Evolutionary conservation across 2,797 vertebrate species (phyloP).

Genomic region (Philypnodon macrostomus): DNA sequence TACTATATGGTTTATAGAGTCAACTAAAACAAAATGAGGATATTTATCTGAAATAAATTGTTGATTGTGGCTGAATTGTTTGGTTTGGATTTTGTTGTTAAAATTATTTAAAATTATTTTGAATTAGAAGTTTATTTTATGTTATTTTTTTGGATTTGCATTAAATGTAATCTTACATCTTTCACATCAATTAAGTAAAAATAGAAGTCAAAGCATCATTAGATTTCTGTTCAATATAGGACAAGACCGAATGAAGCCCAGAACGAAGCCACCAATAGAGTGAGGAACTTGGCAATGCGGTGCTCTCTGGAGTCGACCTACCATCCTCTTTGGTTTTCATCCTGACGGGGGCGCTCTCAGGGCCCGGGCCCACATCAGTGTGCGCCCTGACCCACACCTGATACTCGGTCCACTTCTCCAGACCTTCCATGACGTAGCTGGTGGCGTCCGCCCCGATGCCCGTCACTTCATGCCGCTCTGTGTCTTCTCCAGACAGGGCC

Average conservation of each 20-base stretch:
- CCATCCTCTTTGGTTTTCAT: constrained; percentile 96
- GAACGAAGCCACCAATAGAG: constrained; percentile 18
- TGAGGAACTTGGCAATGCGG: constrained; percentile 17
- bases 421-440: constrained; percentile 88
- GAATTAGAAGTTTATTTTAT: background rate
- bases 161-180: background rate
- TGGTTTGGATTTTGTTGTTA: background rate
- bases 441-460: constrained; percentile 86
- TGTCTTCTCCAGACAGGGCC: constrained; percentile 90
- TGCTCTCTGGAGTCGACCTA: constrained; percentile 74
- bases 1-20: no score
- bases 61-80: no score
- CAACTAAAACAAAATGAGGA: no score
- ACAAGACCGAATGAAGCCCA: constrained; percentile 29
- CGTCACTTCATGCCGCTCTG: constrained; percentile 84
- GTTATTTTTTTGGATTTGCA: background rate
- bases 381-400: constrained; percentile 98
- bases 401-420: constrained; percentile 99
- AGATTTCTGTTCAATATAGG: background rate
- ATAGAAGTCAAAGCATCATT: background rate
- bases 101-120: background rate
- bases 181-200: background rate
- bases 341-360: constrained; percentile 87
- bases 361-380: constrained; percentile 95
- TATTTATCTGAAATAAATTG: no score